Base-by-base conservation (phyloP, 2,888 invertebrate species). In the Erebia ligea region DNA sequence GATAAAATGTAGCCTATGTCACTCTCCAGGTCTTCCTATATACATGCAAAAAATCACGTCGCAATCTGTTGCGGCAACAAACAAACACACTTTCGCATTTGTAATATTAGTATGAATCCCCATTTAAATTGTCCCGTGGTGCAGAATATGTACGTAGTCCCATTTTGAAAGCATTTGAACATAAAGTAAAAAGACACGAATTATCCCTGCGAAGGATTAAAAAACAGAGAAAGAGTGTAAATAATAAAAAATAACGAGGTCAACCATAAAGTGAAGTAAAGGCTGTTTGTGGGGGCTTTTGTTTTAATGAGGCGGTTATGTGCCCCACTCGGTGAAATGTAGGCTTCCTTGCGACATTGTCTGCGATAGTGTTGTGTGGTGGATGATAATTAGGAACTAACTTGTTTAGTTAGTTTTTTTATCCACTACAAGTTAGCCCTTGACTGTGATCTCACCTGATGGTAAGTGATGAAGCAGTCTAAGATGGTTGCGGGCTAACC, bases 211-310 rank as follows among this genome's bases (percentile, higher is more conserved):
- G 45, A 42, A 70, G 64, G 50, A 64, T 65, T 61, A 64, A 69
- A 67, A 59, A 61, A 54, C 62, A 67, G 45, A 17, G 40, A 63
- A 73, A 71, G 56, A 61, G 68, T 67, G 62, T 67, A 70, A 68
- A 71, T 71, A 69, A 72, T 72, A 67, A 68, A 73, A 71, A 71
- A 71, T 69, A 73, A 71, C 71, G 68, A 67, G 73, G 73, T 73
- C 73, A 73, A 66, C 71, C 71, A 66, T 71, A 73, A 69, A 68
- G 71, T 73, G 61, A 61, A 70, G 73, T 73, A 73, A 71, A 71
- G 68, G 42, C 73, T 71, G 71, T 68, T 71, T 73, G 73, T 63
- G 57, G 66, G 63, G 71, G 68, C 68, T 69, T 71, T 73, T 71
- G 68, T 73, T 72, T 68, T 73, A 73, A 73, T 73, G 73, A 73